Evolutionary conservation across 2,888 invertebrate genomes (phyloP), one percentile per base, ranked within the genome.

Genomic region (Neoascia interrupta): DNA sequence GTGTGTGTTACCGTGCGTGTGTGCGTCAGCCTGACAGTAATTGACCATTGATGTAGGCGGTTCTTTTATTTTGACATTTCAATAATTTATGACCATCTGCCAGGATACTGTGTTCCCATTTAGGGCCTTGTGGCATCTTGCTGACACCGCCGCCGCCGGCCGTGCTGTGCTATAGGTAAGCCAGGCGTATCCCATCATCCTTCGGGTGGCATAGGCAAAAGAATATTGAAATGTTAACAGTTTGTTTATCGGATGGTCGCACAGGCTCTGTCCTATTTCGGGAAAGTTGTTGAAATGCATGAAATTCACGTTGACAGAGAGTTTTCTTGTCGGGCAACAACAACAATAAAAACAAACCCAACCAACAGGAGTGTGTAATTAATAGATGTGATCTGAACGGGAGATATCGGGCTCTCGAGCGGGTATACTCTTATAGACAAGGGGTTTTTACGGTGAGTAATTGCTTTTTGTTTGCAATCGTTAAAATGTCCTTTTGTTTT

Each of bases 11-110:
- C 31, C 41, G 56, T 74, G 28, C 61, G 63, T 68, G 39, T 56
- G 74, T 76, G 45, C 39, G 60, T 63, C 76, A 64, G 74, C 19
- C 79, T 79, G 79, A 79, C 79, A 82, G 81, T 83, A 82, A 83
- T 83, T 83, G 83, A 82, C 82, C 83, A 83, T 76, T 81, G 82
- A 82, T 82, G 83, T 82, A 82, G 82, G 82, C 83, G 83, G 83
- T 82, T 76, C 81, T 81, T 83, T 82, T 83, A 83, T 83, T 83
- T 83, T 83, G 83, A 83, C 83, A 82, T 83, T 73, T 82, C 61
- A 70, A 75, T 82, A 81, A 83, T 83, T 83, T 83, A 83, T 82
- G 79, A 81, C 81, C 83, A 82, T 81, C 83, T 83, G 82, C 81
- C 80, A 81, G 81, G 72, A 82, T 61, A 64, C 41, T 28, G 56